Conservation (phyloP, 2,888 invertebrate genomes). For the Pterobdella sp. region DNA sequence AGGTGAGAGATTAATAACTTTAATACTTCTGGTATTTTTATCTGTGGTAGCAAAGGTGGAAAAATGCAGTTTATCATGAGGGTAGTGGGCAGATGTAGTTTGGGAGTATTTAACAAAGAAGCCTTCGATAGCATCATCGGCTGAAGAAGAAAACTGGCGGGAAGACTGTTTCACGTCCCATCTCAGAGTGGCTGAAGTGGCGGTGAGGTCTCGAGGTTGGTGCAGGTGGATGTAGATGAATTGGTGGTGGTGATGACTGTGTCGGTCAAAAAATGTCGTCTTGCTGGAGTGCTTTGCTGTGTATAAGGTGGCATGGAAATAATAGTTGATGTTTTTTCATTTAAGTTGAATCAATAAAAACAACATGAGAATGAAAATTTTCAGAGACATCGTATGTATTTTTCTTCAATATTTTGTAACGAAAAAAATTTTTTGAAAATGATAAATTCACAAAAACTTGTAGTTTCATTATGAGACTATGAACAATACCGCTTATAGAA, state of each 20-base stretch:
- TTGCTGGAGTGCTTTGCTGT: conserved; percentile 1
- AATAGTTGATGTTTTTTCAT: not conserved
- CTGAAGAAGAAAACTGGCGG: conserved; percentile 2
- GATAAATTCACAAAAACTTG: not conserved
- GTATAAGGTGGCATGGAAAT: not conserved
- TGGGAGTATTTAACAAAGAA: conserved; percentile 40
- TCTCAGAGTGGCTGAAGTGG: conserved; percentile 74
- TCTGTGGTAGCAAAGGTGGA: conserved; percentile 61
- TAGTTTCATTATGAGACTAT: no score
- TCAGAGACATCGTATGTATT: not conserved
- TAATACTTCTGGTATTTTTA: conserved; percentile 38
- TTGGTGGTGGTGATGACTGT: conserved; percentile 13
- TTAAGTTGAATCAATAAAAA: not conserved
- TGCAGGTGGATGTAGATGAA: conserved; percentile 62
- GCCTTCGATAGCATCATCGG: conserved; percentile 40
- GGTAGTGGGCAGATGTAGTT: conserved; percentile 33
- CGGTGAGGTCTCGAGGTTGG: conserved; percentile 64
- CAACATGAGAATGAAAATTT: not conserved
- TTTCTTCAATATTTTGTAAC: no score
- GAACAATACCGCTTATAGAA: no score
- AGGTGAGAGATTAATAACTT: conserved; percentile 66
- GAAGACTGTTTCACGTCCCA: conserved; percentile 65
- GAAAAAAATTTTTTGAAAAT: no score
- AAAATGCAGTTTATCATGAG: conserved; percentile 54
- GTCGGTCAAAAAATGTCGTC: not conserved